phyloP scores from a whole-genome alignment of 2,888 invertebrate genomes.

The Keiferia lycopersicella region DNA sequence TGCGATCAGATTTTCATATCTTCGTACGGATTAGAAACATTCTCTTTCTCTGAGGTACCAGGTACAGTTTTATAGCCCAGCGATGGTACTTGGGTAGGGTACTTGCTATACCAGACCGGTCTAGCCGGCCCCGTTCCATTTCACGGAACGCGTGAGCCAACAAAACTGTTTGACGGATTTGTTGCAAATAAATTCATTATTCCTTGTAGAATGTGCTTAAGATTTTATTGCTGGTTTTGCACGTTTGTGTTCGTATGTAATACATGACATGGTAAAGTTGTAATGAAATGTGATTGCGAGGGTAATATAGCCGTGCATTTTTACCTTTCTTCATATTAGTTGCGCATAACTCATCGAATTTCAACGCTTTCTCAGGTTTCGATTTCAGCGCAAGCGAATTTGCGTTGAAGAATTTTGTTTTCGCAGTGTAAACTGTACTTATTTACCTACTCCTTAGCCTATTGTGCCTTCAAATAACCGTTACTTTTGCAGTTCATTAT shows the following conservation, averaged over 20 bases:
- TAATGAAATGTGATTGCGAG: slow-evolving; percentile 1
- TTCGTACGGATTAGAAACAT: too few species aligned
- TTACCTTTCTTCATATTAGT: background rate
- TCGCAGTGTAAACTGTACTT: background rate
- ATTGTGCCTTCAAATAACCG: too few species aligned
- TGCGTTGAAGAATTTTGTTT: background rate
- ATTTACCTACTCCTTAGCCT: too few species aligned
- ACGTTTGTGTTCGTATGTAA: background rate
- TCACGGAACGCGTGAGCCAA: slow-evolving; percentile 53
- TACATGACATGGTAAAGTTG: background rate
- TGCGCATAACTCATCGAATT: background rate
- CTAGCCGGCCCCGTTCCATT: slow-evolving; percentile 53
- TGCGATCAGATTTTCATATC: too few species aligned
- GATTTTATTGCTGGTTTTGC: slow-evolving; percentile 1
- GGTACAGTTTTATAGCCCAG: slow-evolving; percentile 31
- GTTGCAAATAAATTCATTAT: slow-evolving; percentile 51
- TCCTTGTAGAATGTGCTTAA: slow-evolving; percentile 19
- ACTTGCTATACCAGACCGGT: slow-evolving; percentile 50
- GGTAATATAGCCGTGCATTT: background rate
- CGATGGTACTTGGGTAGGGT: slow-evolving; percentile 26
- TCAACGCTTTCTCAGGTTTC: background rate
- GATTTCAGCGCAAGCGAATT: background rate
- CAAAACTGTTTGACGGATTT: slow-evolving; percentile 53
- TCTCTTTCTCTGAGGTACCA: background rate
- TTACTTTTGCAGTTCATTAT: background rate